These are phyloP conservation scores for Drosophila truncata DNA, from an alignment of 1,140 invertebrate species.

Conservation along the genomic window DNA sequence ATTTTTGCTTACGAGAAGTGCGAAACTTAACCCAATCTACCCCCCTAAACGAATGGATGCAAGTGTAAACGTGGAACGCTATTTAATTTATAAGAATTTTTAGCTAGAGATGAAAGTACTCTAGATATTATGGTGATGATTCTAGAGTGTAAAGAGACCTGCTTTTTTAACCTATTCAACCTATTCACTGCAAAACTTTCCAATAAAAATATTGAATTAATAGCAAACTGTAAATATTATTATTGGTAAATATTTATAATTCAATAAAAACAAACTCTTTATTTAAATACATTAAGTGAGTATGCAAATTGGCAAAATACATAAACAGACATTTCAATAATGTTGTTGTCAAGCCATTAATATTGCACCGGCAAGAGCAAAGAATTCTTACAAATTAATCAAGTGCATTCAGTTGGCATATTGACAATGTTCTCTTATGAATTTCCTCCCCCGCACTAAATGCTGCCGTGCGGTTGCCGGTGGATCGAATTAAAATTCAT, in stretches of 20 bases:
- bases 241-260: neutral
- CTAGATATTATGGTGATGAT: neutral
- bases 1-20: conserved; percentile 24
- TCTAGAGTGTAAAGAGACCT: neutral
- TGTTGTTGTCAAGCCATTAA: conserved; percentile 40
- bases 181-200: neutral
- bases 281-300: conserved; percentile 21
- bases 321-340: conserved; percentile 25
- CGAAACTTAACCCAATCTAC: conserved; percentile 14
- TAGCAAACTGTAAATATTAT: too few relatives aligned
- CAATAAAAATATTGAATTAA: neutral
- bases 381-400: conserved; percentile 64
- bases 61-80: conserved; percentile 13
- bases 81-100: conserved; percentile 6
- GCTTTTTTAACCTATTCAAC: neutral
- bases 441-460: conserved; percentile 26
- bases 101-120: too few relatives aligned
- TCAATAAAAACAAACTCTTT: neutral
- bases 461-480: conserved; percentile 33
- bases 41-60: conserved; percentile 11
- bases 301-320: conserved; percentile 10
- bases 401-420: conserved; percentile 68
- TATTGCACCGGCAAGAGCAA: conserved; percentile 14
- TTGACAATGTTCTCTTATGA: conserved; percentile 59
- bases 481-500: conserved; percentile 55